Percentiles rank a stretch among this genome's conserved stretches.
Evolutionary conservation across 2,888 invertebrate genomes (phyloP).

Genomic region (Sphinx pinastri): DNA sequence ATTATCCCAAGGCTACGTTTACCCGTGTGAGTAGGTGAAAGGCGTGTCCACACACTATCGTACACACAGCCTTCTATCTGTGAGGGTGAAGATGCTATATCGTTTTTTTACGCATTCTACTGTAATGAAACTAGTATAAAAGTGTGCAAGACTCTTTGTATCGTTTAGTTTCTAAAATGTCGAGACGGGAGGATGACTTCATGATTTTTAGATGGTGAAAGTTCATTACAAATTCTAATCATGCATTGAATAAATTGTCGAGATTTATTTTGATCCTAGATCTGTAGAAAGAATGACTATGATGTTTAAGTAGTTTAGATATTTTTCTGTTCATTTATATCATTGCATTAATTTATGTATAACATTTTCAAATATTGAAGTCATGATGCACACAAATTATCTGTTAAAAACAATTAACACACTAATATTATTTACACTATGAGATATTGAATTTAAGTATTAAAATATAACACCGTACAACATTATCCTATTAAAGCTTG

Average conservation of each 20-base stretch:
- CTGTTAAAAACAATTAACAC: no score
- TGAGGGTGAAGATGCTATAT: slow-evolving; percentile 68
- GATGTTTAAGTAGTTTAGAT: neutral
- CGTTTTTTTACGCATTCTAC: slow-evolving; percentile 62
- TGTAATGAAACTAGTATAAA: slow-evolving; percentile 75
- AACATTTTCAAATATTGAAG: no score
- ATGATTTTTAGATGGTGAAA: slow-evolving; percentile 30
- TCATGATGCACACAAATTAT: no score
- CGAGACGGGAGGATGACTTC: slow-evolving; percentile 29
- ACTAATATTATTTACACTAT: no score
- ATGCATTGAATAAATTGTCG: neutral
- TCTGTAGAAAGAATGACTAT: neutral
- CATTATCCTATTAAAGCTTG: no score
- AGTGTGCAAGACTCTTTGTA: slow-evolving; percentile 52
- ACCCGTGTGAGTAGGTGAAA: slow-evolving; percentile 70
- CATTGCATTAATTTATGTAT: neutral
- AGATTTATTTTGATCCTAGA: neutral
- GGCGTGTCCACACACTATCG: slow-evolving; percentile 63
- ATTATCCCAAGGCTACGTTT: slow-evolving; percentile 41
- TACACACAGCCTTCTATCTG: slow-evolving; percentile 49
- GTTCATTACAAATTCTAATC: neutral
- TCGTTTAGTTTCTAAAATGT: slow-evolving; percentile 66
- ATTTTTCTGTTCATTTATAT: neutral
- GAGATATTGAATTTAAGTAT: no score
- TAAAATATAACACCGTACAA: no score